Conservation (phyloP, 1,140 invertebrate genomes). For the Argopecten irradians region DNA sequence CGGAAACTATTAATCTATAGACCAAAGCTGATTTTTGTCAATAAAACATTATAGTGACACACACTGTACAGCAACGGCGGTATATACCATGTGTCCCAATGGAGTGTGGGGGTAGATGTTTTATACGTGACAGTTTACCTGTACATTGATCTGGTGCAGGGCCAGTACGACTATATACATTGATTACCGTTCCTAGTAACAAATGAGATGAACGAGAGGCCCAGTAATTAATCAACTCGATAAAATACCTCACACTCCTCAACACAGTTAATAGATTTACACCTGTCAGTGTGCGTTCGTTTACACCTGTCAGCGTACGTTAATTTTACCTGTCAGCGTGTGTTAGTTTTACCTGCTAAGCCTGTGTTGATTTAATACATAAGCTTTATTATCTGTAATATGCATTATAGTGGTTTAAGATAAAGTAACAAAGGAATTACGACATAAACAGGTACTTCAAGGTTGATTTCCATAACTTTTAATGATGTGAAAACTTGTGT, state of each 20-base stretch:
- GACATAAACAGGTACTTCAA: not conserved
- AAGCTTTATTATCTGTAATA: not conserved
- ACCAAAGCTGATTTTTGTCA: not conserved
- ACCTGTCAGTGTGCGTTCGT: not conserved
- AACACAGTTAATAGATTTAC: not conserved
- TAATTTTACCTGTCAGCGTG: not conserved
- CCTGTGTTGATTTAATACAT: not conserved
- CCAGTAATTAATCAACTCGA: not conserved
- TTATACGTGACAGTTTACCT: not conserved
- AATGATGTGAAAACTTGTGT: not conserved
- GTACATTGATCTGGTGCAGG: not conserved
- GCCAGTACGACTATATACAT: not conserved
- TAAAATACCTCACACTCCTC: not conserved
- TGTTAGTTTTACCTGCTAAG: not conserved
- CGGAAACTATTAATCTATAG: not conserved
- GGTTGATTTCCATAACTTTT: not conserved
- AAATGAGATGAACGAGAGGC: not conserved
- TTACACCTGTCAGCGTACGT: not conserved
- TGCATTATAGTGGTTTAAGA: not conserved
- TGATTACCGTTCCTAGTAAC: not conserved
- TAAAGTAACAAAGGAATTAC: too few species aligned
- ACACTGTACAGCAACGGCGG: not conserved
- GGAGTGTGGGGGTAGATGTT: not conserved
- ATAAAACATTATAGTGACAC: too few species aligned
- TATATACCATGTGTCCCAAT: not conserved